A percentile compares a stretch with the other conserved stretches of the same genome.
These are phyloP conservation scores for Esox lucius DNA, from an alignment of 2,797 vertebrate genomes.

Conservation along the genomic window DNA sequence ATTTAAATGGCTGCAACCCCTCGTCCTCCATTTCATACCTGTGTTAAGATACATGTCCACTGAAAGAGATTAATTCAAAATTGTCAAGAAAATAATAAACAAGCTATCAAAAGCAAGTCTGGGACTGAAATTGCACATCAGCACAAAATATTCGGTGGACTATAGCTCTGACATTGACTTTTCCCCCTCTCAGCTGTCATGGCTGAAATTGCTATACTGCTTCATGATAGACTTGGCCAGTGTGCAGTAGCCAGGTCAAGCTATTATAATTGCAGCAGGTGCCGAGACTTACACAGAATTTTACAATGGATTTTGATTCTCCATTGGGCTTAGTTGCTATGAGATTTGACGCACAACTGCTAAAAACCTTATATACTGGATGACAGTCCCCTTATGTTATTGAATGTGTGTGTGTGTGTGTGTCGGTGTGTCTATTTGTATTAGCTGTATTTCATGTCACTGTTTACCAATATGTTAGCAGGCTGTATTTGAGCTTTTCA, in stretches of 20 bases:
- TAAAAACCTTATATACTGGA: slow-evolving; percentile 10
- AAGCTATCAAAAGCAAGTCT: slow-evolving; percentile 45
- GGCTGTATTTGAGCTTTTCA: neutral
- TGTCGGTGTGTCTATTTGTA: neutral
- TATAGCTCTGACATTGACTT: slow-evolving; percentile 43
- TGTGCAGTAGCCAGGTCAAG: slow-evolving; percentile 32
- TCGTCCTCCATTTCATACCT: slow-evolving; percentile 23
- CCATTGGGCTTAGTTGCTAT: slow-evolving; percentile 8
- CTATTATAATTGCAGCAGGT: slow-evolving; percentile 37
- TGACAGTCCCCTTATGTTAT: neutral
- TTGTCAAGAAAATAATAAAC: slow-evolving; percentile 46
- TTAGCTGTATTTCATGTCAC: no score
- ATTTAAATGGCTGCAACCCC: slow-evolving; percentile 11
- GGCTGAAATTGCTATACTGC: slow-evolving; percentile 41
- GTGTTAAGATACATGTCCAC: slow-evolving; percentile 36
- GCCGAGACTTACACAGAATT: slow-evolving; percentile 18
- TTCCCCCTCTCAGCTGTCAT: slow-evolving; percentile 39
- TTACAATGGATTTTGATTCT: slow-evolving; percentile 23
- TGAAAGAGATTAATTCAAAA: slow-evolving; percentile 35
- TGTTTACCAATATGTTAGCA: neutral
- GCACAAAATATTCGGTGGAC: slow-evolving; percentile 44
- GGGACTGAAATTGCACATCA: slow-evolving; percentile 45
- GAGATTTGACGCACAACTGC: slow-evolving; percentile 12
- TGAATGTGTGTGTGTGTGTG: slow-evolving; percentile 2
- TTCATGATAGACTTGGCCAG: slow-evolving; percentile 33